A percentile compares a stretch with the other conserved stretches of the same genome.
These are phyloP conservation scores for Tyrannus savana DNA, from an alignment of 2,113 vertebrate species.

Conservation along the genomic window DNA sequence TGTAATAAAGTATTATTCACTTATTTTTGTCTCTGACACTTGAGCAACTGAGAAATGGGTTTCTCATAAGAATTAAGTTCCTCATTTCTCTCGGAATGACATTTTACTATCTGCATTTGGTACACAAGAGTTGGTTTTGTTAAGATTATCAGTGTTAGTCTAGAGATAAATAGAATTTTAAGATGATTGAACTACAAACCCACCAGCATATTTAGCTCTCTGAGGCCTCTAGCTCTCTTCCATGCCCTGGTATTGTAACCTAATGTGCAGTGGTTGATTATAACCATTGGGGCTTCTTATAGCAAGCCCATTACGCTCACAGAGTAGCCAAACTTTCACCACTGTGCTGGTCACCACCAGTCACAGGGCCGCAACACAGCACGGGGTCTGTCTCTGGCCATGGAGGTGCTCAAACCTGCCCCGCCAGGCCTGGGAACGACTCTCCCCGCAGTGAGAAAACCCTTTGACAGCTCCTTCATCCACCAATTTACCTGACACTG, in stretches of 20 bases:
- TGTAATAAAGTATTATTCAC: not conserved
- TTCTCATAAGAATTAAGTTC: not conserved
- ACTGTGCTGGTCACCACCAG: not conserved
- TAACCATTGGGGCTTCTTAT: rapidly evolving
- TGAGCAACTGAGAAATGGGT: not conserved
- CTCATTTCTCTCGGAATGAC: not conserved
- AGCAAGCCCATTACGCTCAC: not conserved
- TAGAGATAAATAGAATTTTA: not conserved
- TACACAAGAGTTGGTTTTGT: not conserved
- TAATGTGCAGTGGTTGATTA: not conserved
- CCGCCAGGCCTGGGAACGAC: rapidly evolving
- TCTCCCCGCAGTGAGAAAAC: not conserved
- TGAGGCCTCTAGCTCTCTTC: not conserved
- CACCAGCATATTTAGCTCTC: not conserved
- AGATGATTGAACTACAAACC: not conserved
- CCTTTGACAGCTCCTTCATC: not conserved
- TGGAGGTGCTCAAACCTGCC: rapidly evolving
- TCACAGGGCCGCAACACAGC: not conserved
- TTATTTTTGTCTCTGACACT: not conserved
- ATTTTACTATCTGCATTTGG: not conserved
- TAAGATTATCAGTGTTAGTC: not conserved
- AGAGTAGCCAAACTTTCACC: not conserved
- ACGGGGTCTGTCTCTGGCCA: rapidly evolving
- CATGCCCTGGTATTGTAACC: not conserved
- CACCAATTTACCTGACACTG: not conserved